A percentile compares a stretch with the other conserved stretches of the same genome.
These are phyloP conservation scores for Pterocles gutturalis DNA, from an alignment of 2,113 vertebrate species.

Conservation along the genomic window DNA sequence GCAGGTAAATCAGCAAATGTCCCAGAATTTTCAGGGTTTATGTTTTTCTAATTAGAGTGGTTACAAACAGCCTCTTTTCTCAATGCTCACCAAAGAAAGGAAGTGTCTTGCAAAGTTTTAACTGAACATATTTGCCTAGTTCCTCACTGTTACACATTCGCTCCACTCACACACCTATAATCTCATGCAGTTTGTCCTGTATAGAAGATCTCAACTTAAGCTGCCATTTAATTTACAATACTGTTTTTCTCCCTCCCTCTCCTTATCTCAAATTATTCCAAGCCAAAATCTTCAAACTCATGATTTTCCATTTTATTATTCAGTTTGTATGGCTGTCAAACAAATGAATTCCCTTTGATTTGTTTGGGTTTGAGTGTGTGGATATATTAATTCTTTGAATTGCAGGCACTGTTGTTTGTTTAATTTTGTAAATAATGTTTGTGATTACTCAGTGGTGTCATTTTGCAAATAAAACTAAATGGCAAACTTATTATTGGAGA, in stretches of 20 bases:
- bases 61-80: neutral
- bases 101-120: neutral
- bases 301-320: neutral
- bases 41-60: neutral
- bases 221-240: neutral
- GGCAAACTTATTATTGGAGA: neutral
- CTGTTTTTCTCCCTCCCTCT: neutral
- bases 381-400: slow-evolving; percentile 10
- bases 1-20: neutral
- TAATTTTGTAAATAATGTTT: slow-evolving; percentile 6
- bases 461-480: neutral
- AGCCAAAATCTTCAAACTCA: neutral
- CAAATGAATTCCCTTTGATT: slow-evolving; percentile 20
- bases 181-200: neutral
- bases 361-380: neutral
- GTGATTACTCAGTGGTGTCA: neutral
- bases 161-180: neutral
- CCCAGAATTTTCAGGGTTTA: neutral
- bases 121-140: neutral
- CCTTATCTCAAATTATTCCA: neutral
- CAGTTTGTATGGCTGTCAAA: neutral
- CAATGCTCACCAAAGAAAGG: neutral
- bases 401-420: neutral
- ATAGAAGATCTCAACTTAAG: neutral
- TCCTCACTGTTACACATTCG: neutral